phyloP scores from a whole-genome alignment of 2,113 vertebrate species.

The Passerina amoena region DNA sequence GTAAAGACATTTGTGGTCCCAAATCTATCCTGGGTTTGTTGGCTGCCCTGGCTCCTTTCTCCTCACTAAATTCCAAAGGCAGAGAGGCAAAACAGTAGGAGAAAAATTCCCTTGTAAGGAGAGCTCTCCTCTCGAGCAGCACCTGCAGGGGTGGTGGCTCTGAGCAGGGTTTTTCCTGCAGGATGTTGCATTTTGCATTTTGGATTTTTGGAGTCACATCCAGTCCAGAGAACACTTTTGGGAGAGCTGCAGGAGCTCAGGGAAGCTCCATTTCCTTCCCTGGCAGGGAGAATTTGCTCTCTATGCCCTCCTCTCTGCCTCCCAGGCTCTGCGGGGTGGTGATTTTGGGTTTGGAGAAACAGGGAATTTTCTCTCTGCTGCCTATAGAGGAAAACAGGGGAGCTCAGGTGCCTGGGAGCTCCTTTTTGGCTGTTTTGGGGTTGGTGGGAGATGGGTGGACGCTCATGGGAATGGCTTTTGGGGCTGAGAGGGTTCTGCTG shows the following conservation, averaged over 20 bases:
- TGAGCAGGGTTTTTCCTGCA: not conserved
- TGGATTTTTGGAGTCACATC: not conserved
- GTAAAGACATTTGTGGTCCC: not conserved
- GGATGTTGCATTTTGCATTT: not conserved
- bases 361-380: not conserved
- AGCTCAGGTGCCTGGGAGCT: not conserved
- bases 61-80: not conserved
- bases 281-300: not conserved
- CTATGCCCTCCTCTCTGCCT: not conserved
- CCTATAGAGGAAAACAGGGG: too few relatives aligned
- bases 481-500: not conserved
- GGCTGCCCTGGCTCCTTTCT: not conserved
- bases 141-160: not conserved
- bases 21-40: accelerated
- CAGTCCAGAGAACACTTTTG: not conserved
- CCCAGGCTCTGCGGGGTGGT: not conserved
- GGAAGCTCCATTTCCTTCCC: not conserved
- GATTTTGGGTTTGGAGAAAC: not conserved
- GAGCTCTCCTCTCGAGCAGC: not conserved
- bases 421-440: not conserved
- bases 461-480: not conserved
- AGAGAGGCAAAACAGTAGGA: not conserved
- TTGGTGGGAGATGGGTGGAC: not conserved
- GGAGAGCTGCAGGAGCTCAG: not conserved
- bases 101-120: not conserved